These are phyloP conservation scores for Adela reaumurella DNA, from an alignment of 2,888 invertebrate species.

Conservation along the genomic window DNA sequence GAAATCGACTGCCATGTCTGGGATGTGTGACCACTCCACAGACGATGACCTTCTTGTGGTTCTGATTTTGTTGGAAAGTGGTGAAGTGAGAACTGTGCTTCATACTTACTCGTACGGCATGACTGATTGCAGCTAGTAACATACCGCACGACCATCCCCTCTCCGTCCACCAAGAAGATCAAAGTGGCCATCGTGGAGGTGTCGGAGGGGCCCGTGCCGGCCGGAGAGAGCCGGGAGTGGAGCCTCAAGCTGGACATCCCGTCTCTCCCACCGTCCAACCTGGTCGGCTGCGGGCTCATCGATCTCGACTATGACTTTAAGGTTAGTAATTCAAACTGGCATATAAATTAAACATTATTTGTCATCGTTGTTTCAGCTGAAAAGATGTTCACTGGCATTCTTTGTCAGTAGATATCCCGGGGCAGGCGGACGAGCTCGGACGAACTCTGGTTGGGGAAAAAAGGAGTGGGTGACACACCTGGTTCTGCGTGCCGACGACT, in stretches of 20 bases:
- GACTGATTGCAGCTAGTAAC: constrained; percentile 44
- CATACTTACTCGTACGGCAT: not conserved
- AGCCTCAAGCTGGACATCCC: constrained; percentile 65
- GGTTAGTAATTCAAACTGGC: constrained; percentile 40
- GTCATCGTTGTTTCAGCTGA: no score
- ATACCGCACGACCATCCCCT: constrained; percentile 63
- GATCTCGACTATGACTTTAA: constrained; percentile 71
- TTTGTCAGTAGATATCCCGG: no score
- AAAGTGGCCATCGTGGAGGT: constrained; percentile 59
- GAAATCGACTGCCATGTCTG: no score
- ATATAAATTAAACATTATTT: no score
- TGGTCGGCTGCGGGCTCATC: constrained; percentile 71
- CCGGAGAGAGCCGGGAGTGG: constrained; percentile 59
- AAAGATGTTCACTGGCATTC: no score
- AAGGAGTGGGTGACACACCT: no score
- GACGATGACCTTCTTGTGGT: no score
- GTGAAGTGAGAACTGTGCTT: not conserved
- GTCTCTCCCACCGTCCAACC: constrained; percentile 72
- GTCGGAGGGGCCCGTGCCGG: constrained; percentile 63
- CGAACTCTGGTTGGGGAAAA: no score
- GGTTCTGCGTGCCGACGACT: no score
- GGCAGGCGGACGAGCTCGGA: no score
- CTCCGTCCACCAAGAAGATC: constrained; percentile 54
- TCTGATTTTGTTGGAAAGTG: no score
- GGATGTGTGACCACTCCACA: no score